Conservation (phyloP, 2,797 vertebrate species). For the Dendrocincla tyrannina region DNA sequence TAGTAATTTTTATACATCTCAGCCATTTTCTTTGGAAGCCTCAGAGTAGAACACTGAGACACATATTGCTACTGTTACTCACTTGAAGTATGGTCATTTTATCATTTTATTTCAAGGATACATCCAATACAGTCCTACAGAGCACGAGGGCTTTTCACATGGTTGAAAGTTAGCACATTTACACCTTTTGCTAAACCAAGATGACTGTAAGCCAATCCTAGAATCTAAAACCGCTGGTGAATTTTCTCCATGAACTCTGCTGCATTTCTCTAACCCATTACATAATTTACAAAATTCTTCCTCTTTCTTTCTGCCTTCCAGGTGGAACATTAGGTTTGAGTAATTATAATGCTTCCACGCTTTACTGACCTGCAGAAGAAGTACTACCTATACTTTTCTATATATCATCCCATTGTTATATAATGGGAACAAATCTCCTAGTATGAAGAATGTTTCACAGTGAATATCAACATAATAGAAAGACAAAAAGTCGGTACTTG, state of each 20-base stretch:
- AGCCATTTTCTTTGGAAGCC: not conserved
- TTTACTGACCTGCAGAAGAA: not conserved
- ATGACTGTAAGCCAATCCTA: not conserved
- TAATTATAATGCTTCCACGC: not conserved
- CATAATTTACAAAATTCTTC: not conserved
- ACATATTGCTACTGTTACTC: not conserved
- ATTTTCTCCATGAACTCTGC: not conserved
- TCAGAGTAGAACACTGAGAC: not conserved
- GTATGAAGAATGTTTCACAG: not conserved
- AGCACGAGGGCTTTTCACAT: not conserved
- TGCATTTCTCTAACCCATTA: not conserved
- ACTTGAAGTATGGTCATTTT: not conserved
- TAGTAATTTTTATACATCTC: not conserved
- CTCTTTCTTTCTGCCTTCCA: not conserved
- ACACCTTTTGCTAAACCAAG: not conserved
- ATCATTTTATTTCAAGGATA: not conserved
- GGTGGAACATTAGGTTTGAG: not conserved
- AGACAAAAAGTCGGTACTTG: not conserved
- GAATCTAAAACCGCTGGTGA: not conserved
- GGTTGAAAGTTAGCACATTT: not conserved
- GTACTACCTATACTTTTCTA: not conserved
- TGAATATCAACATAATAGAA: not conserved
- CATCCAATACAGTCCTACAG: not conserved
- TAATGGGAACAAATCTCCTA: not conserved
- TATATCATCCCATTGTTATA: not conserved